A percentile compares a stretch with the other conserved stretches of the same genome.
Evolutionary conservation across 64 coral and sea anemone species (phyloP).

Genomic region (Acropora yongei): DNA sequence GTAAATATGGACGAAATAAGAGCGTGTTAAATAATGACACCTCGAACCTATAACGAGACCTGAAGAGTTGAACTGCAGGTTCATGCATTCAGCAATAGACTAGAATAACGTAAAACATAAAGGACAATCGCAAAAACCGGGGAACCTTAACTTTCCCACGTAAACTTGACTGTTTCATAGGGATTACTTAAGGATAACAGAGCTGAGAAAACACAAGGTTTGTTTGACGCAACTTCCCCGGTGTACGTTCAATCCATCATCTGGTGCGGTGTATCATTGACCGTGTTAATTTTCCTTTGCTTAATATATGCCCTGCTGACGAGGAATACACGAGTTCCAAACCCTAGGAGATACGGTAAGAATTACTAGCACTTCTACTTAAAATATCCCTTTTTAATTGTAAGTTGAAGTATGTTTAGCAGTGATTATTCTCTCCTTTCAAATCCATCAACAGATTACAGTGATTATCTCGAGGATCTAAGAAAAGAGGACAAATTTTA

Average conservation of each 20-base stretch:
- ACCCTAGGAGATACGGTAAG: conserved; percentile 61
- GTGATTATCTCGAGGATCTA: conserved; percentile 32
- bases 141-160: neutral
- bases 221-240: conserved; percentile 58
- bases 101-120: neutral
- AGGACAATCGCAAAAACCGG: neutral
- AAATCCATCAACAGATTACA: conserved; percentile 45
- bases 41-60: neutral
- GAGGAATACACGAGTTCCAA: conserved; percentile 15
- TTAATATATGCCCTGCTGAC: conserved; percentile 51
- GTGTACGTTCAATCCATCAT: conserved; percentile 34
- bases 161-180: neutral
- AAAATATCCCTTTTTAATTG: neutral
- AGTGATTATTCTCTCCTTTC: neutral
- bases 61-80: neutral
- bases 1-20: too few species aligned
- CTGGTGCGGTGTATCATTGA: conserved; percentile 15
- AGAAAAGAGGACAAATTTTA: conserved; percentile 21
- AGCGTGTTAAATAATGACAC: too few species aligned
- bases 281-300: neutral
- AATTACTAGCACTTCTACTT: neutral
- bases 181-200: conserved; percentile 27
- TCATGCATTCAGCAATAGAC: too few species aligned
- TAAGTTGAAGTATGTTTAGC: neutral
- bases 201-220: conserved; percentile 19